These are phyloP conservation scores for Entomobrya proxima DNA, from an alignment of 2,888 invertebrate species.

Conservation along the genomic window DNA sequence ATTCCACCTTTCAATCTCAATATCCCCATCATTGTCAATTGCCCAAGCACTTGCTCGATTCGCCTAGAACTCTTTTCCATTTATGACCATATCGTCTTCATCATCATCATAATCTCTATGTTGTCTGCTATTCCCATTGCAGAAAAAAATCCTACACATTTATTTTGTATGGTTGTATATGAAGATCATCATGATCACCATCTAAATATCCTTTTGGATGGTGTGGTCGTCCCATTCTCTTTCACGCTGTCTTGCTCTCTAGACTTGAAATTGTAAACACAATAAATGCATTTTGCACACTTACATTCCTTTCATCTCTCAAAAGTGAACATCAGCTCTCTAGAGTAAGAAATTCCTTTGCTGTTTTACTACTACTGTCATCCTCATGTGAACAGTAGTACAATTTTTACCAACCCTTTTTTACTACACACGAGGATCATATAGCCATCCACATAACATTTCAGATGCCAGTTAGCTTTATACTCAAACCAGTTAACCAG, in stretches of 20 bases:
- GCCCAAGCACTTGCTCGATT: not conserved
- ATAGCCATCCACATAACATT: constrained; percentile 10
- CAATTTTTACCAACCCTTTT: not conserved
- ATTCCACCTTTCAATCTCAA: no score
- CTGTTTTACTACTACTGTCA: no score
- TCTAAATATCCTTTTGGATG: not conserved
- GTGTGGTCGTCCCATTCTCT: not conserved
- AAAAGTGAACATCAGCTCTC: no score
- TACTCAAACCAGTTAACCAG: not conserved
- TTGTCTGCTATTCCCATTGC: not conserved
- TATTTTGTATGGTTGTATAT: constrained; percentile 6
- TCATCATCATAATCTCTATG: not conserved
- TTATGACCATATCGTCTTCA: constrained; percentile 17
- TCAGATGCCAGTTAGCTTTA: not conserved
- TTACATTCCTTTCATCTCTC: no score
- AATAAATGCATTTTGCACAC: not conserved
- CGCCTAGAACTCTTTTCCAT: constrained; percentile 5
- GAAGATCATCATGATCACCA: not conserved
- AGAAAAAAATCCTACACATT: not conserved
- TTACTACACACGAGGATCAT: not conserved
- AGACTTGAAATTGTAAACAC: constrained; percentile 9
- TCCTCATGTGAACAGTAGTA: no score
- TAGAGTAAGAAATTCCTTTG: no score
- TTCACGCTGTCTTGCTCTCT: not conserved
- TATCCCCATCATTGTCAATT: not conserved